Percentiles rank a stretch among this genome's conserved stretches.
Evolutionary conservation across 2,797 vertebrate genomes (phyloP).

Genomic region (Anguilla marmorata): DNA sequence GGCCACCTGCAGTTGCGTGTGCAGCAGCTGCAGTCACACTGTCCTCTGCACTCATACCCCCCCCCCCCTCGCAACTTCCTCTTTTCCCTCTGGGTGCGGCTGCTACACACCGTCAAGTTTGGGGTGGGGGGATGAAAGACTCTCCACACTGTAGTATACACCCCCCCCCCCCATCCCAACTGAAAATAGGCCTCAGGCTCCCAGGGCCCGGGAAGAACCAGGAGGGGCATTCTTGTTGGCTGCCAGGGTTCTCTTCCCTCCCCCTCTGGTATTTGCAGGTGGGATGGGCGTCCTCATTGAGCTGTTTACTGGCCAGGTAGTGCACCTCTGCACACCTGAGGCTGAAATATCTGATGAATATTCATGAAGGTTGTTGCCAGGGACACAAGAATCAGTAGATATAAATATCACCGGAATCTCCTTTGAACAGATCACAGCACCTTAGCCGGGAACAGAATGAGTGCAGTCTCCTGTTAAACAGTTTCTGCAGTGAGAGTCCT

Average conservation of each 20-base stretch:
- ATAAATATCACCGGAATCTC: not conserved
- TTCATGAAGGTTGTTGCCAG: not conserved
- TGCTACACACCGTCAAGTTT: constrained; percentile 61
- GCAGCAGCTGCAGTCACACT: constrained; percentile 62
- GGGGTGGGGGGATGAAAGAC: constrained; percentile 15
- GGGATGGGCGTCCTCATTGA: not conserved
- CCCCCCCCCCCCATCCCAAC: not conserved
- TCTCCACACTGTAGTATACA: not conserved
- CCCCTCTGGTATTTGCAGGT: not conserved
- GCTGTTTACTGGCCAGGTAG: not conserved
- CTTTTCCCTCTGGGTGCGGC: constrained; percentile 54
- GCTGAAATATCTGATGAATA: not conserved
- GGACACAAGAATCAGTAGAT: not conserved
- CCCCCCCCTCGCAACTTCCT: constrained; percentile 41
- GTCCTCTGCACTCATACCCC: constrained; percentile 14
- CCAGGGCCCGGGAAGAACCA: not conserved
- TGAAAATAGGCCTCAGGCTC: not conserved
- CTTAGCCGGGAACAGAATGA: not conserved
- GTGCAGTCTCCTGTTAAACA: constrained; percentile 5
- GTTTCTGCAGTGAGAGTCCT: not conserved
- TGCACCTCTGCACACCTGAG: not conserved
- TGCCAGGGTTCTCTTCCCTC: not conserved
- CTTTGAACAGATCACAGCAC: not conserved
- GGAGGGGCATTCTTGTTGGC: not conserved
- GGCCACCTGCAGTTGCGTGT: constrained; percentile 66